Evolutionary conservation across 1,140 invertebrate genomes (phyloP).

Genomic region (Saccostrea echinata): DNA sequence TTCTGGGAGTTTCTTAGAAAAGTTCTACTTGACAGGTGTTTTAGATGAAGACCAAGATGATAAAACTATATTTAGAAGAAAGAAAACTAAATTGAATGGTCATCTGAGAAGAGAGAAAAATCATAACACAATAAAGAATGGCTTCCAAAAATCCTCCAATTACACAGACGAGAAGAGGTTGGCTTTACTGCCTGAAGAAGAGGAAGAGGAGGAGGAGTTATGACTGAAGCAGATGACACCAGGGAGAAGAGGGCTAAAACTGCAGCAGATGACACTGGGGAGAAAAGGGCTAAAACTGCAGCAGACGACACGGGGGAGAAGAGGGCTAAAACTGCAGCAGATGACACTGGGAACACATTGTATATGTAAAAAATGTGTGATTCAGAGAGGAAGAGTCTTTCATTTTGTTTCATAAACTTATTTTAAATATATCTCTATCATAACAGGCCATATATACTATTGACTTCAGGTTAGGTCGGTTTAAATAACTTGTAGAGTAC

Average conservation of each 20-base stretch:
- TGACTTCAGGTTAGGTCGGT: too few species aligned
- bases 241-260: neutral
- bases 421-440: too few species aligned
- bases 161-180: slow-evolving; percentile 1
- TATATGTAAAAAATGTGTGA: too few species aligned
- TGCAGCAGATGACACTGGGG: neutral
- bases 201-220: slow-evolving; percentile 12
- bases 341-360: too few species aligned
- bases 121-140: slow-evolving; percentile 5
- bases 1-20: too few species aligned
- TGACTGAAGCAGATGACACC: too few species aligned
- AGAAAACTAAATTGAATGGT: neutral
- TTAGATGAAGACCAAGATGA: slow-evolving; percentile 41
- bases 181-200: slow-evolving; percentile 18
- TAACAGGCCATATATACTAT: too few species aligned
- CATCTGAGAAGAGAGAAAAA: neutral
- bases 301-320: too few species aligned
- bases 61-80: slow-evolving; percentile 14
- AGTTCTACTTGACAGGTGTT: neutral
- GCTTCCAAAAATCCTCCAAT: neutral
- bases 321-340: neutral
- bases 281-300: neutral
- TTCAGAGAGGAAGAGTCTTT: too few species aligned
- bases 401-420: too few species aligned
- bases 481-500: too few species aligned